Conservation (phyloP, 2,113 vertebrate genomes). For the Ochotona curzoniae region DNA sequence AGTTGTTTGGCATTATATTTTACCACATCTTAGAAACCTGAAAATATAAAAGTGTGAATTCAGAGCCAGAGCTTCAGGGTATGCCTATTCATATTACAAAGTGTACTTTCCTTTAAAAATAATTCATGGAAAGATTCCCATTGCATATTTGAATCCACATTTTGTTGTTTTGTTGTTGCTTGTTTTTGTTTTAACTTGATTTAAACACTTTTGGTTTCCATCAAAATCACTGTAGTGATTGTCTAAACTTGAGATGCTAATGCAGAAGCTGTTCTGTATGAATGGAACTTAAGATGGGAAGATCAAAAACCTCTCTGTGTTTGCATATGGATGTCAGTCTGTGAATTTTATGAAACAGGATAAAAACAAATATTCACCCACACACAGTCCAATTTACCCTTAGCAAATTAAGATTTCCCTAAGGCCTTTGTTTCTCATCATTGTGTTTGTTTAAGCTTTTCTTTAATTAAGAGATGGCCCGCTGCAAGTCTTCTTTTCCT, state of each 20-base stretch:
- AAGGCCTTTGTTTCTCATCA: constrained; percentile 61
- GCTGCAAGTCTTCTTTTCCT: constrained; percentile 49
- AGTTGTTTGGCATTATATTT: constrained; percentile 16
- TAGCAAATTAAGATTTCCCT: constrained; percentile 49
- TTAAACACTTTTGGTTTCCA: constrained; percentile 63
- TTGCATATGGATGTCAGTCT: constrained; percentile 68
- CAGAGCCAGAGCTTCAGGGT: constrained; percentile 34
- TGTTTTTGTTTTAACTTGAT: constrained; percentile 44
- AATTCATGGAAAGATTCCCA: constrained; percentile 45
- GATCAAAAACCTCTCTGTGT: constrained; percentile 45
- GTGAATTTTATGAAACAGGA: constrained; percentile 65
- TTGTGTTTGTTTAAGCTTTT: constrained; percentile 32
- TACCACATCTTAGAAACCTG: background rate
- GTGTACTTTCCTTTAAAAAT: constrained; percentile 44
- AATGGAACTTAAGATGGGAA: constrained; percentile 38
- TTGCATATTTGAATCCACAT: constrained; percentile 20
- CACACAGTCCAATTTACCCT: constrained; percentile 49
- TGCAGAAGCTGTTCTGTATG: constrained; percentile 46
- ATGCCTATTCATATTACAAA: constrained; percentile 53
- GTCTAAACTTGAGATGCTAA: constrained; percentile 60
- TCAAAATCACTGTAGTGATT: constrained; percentile 51
- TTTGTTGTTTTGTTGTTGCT: constrained; percentile 52
- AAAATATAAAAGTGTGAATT: constrained; percentile 51
- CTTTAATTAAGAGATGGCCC: constrained; percentile 72
- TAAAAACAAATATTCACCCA: constrained; percentile 71